Evolutionary conservation across 2,888 invertebrate genomes (phyloP).

Genomic region (Microctonus brassicae): DNA sequence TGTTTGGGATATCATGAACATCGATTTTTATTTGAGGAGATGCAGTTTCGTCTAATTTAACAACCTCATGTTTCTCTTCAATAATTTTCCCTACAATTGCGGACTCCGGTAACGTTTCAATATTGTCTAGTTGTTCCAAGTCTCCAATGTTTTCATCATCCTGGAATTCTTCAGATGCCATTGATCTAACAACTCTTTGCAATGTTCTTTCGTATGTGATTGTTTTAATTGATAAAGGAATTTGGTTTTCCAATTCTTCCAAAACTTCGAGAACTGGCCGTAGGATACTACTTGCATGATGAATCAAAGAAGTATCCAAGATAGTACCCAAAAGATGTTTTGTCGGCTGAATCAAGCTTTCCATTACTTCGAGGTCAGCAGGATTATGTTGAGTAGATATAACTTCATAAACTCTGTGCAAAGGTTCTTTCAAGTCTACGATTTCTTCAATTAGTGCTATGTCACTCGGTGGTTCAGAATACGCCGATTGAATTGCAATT

Average conservation of each 20-base stretch:
- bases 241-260: slow-evolving; percentile 57
- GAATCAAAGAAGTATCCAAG: slow-evolving; percentile 45
- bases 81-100: background rate
- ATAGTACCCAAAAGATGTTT: slow-evolving; percentile 51
- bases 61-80: background rate
- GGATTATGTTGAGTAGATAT: slow-evolving; percentile 52
- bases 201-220: slow-evolving; percentile 53
- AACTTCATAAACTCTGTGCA: slow-evolving; percentile 48
- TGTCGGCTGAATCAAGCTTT: slow-evolving; percentile 52
- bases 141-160: background rate
- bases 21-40: background rate
- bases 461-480: slow-evolving; percentile 57
- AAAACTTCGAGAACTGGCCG: slow-evolving; percentile 52
- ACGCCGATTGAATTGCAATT: slow-evolving; percentile 55
- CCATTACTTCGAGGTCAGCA: slow-evolving; percentile 48
- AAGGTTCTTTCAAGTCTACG: slow-evolving; percentile 52
- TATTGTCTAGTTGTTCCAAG: background rate
- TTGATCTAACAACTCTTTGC: slow-evolving; percentile 48
- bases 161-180: slow-evolving; percentile 45
- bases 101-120: background rate
- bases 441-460: slow-evolving; percentile 53
- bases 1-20: background rate
- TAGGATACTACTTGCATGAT: slow-evolving; percentile 46
- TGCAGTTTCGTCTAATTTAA: background rate
- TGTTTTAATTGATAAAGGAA: slow-evolving; percentile 55